A percentile compares a stretch with the other conserved stretches of the same genome.
These are phyloP conservation scores for Camelus dromedarius DNA, from an alignment of 2,113 vertebrate genomes.

Conservation along the genomic window DNA sequence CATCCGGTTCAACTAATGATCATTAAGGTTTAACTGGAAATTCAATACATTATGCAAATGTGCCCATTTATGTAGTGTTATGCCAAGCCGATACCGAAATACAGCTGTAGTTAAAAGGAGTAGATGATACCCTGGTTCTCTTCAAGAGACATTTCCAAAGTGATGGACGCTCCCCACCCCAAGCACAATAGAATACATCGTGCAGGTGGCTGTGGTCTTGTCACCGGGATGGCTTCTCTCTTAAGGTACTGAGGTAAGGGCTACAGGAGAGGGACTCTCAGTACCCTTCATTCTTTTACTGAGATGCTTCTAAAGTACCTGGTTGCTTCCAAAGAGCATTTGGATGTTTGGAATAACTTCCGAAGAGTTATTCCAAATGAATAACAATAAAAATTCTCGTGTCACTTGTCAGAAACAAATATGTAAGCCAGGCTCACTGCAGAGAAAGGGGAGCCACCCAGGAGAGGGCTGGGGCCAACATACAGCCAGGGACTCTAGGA, in stretches of 20 bases:
- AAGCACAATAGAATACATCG: not conserved
- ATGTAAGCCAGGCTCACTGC: not conserved
- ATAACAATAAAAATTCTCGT: not conserved
- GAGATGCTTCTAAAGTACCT: no score
- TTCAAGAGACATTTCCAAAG: not conserved
- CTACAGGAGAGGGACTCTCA: not conserved
- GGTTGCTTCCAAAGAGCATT: not conserved
- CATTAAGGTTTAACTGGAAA: constrained; percentile 59
- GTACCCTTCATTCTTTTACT: not conserved
- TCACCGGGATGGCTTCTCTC: not conserved
- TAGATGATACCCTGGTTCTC: not conserved
- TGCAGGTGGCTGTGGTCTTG: accelerated
- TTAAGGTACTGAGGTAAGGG: not conserved
- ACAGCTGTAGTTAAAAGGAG: constrained; percentile 10
- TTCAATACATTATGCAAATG: constrained; percentile 68
- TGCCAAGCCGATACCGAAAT: constrained; percentile 13
- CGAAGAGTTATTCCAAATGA: no score
- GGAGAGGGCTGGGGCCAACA: not conserved
- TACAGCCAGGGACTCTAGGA: not conserved
- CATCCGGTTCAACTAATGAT: constrained; percentile 66
- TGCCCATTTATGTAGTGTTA: constrained; percentile 34
- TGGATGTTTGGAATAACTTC: no score
- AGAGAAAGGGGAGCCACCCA: not conserved
- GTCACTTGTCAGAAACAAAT: not conserved
- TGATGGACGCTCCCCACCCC: not conserved